Evolutionary conservation across 2,113 vertebrate genomes (phyloP), one percentile per base, ranked within the genome.

Genomic region (Megaleporinus macrocephalus): DNA sequence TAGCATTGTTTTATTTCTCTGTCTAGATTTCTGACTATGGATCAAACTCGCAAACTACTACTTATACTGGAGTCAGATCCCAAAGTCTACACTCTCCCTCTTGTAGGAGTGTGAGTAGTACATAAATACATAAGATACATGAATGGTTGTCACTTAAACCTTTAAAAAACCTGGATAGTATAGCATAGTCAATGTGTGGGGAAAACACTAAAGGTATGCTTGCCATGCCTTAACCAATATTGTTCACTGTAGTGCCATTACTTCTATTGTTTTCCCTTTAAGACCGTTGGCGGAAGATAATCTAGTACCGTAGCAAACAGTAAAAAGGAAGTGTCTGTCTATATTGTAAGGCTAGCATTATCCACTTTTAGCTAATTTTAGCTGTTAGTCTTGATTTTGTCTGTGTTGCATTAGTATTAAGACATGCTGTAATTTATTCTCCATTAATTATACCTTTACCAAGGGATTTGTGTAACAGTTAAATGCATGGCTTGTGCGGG

Each of bases 11-110:
- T 24, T 71, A 16, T 30, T 73, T 73, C 15, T 13, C 14, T 27
- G 2, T 44, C 0, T 92, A 99, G 98, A 30, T 99, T 96, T 83
- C 90, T 99, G 87, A 98, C 96, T 36, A 98, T 99, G 98, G 97
- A 99, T 87, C 96, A 98, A 88, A 97, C 94, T 79, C 90, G 97
- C 29, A 99, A 99, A 86, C 88, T 99, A 15, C 93, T 99, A 29
- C 93, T 99, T 70, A 86, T 99, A 81, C 89, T 99, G 0, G 97
- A 99, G 90, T 96, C 97, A 1, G 98, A 99, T 86, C 98, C 98
- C 1, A 99, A 99, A 88, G 95, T 95, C 75, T 94, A 88, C 87
- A 92, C 88, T 71, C 89, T 99, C 65, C 97, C 98, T 0, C 92
- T 99, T 80, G 95, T 99, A 14, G 98, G 98, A 90, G 93, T 98